Conservation (phyloP, 2,797 vertebrate genomes). For the Ciconia nigra region DNA sequence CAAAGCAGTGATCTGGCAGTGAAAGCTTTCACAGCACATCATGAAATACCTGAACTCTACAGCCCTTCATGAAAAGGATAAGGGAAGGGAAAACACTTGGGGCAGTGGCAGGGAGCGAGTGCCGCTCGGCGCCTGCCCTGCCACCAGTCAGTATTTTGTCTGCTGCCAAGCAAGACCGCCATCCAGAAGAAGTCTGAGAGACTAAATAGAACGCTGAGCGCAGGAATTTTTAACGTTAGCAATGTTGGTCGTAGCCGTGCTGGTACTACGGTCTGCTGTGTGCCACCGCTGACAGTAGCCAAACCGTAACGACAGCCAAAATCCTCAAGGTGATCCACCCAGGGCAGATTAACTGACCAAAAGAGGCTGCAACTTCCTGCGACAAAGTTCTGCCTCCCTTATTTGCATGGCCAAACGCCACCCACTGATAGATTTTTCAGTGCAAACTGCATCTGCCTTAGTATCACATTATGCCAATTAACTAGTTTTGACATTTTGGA, state of each 20-base stretch:
- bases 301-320: neutral
- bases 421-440: neutral
- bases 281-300: neutral
- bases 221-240: neutral
- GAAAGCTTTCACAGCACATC: neutral
- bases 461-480: neutral
- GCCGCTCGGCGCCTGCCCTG: neutral
- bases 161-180: neutral
- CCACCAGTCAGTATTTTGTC: neutral
- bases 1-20: neutral
- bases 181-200: neutral
- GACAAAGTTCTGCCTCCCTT: neutral
- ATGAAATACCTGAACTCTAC: neutral
- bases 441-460: neutral
- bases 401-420: neutral
- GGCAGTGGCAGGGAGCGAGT: accelerated
- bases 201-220: neutral
- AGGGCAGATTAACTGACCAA: neutral
- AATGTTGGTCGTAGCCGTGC: neutral
- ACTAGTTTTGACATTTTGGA: neutral
- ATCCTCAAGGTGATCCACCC: neutral
- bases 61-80: neutral
- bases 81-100: neutral
- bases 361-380: neutral
- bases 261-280: neutral